Base-by-base conservation (phyloP, 2,888 invertebrate genomes). In the Scaeva pyrastri region DNA sequence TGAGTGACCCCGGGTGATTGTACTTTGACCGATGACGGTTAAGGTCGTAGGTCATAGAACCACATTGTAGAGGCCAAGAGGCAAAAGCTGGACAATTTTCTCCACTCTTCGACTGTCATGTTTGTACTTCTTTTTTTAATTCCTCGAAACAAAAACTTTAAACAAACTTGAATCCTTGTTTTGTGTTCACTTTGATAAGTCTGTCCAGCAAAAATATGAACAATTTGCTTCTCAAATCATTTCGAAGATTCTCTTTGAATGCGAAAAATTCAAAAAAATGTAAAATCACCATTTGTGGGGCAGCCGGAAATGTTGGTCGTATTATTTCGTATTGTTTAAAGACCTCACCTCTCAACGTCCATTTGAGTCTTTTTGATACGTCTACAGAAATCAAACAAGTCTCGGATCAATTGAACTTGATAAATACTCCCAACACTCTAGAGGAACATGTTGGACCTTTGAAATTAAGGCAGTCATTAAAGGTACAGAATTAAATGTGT, bases 241-340 rank as follows among this genome's bases (percentile, higher is more conserved):
- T 58, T 66, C 79, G 79, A 36, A 58, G 43, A 14, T 79, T 75
- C 12, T 84, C 84, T 31, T 21, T 19, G 0, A 41, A 14, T 10
- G 43, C 66, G 3, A n/a, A 11, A 31, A 85, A 52, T 14, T 52
- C 48, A 1, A 56, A 43, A 70, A 86, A 76, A 76, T 58, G 85
- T 11, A 85, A 85, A 48, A 39, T 88, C 0, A 60, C 88, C 6
- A 62, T 88, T 23, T 88, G 88, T 68, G 88, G 88, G n/a, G 88
- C 88, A 39, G 87, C 88, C 41, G 88, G 88, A 21, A 70, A 50
- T 31, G 19, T 88, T 58, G 88, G 88, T 0, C 85, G 73, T 2
- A 79, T 88, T 21, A 66, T 88, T 4, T 76, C 88, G 1, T 85
- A 82, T 21, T 88, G 85, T 36, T 60, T 88, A n/a, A 88, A 88